phyloP scores from a whole-genome alignment of 2,888 invertebrate species.

The Toxonevra muliebris region DNA sequence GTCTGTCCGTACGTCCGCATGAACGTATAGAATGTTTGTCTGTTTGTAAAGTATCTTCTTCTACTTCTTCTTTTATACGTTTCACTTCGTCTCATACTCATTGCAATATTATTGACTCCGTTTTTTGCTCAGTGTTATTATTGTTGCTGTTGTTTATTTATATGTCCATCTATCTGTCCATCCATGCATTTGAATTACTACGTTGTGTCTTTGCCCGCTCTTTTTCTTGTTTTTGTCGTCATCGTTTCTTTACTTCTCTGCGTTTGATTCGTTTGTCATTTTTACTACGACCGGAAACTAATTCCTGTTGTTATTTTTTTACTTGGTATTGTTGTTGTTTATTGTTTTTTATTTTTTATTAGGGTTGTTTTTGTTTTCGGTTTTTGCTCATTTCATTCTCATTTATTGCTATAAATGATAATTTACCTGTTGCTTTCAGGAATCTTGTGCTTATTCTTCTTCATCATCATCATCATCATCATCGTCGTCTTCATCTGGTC shows the following conservation, averaged over 20 bases:
- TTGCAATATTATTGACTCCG: too few species aligned
- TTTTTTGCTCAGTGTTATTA: neutral
- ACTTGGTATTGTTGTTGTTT: slow-evolving; percentile 25
- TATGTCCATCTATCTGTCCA: slow-evolving; percentile 18
- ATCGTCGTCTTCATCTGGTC: neutral
- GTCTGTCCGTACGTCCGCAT: too few species aligned
- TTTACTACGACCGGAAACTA: slow-evolving; percentile 42
- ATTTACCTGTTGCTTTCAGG: neutral
- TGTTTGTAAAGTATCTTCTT: too few species aligned
- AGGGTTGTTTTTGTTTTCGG: slow-evolving; percentile 14
- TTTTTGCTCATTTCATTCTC: slow-evolving; percentile 5
- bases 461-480: neutral
- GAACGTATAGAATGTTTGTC: too few species aligned
- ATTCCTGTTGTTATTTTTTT: slow-evolving; percentile 37
- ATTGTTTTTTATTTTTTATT: slow-evolving; percentile 26
- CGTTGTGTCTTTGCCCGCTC: slow-evolving; percentile 10
- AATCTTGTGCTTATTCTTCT: slow-evolving; percentile 15
- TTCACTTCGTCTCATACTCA: too few species aligned
- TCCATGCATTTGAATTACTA: slow-evolving; percentile 12
- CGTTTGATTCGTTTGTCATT: slow-evolving; percentile 28
- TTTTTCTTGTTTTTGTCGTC: slow-evolving; percentile 19
- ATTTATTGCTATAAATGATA: slow-evolving; percentile 1
- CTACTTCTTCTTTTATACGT: too few species aligned
- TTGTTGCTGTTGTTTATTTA: slow-evolving; percentile 22
- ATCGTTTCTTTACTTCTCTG: slow-evolving; percentile 28